Evolutionary conservation across 2,797 vertebrate species (phyloP).

Genomic region (Sitta carolinensis): DNA sequence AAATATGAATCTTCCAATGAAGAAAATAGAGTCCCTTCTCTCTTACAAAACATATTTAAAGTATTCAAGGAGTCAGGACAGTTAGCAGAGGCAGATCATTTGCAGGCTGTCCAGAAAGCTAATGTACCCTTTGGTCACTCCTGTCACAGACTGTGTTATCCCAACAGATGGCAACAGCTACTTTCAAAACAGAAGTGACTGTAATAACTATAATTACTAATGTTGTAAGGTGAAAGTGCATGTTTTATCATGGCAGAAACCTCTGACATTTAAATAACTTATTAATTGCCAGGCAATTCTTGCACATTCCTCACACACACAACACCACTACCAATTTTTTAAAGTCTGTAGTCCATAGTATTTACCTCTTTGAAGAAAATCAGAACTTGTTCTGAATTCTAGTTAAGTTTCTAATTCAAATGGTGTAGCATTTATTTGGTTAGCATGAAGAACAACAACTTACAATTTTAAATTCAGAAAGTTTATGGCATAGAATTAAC

Average conservation of each 20-base stretch:
- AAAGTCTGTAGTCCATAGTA: neutral
- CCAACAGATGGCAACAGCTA: slow-evolving; percentile 1
- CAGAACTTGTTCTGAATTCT: neutral
- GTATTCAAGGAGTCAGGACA: neutral
- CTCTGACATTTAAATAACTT: neutral
- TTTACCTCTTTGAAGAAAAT: neutral
- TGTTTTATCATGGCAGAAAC: neutral
- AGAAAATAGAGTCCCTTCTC: neutral
- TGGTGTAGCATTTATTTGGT: neutral
- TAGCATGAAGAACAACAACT: neutral
- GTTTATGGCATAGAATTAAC: neutral
- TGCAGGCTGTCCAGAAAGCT: neutral
- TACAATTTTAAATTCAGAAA: neutral
- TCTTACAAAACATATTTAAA: neutral
- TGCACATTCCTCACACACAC: neutral
- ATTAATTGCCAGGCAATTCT: neutral
- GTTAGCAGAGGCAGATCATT: neutral
- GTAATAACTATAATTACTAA: neutral
- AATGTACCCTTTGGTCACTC: neutral
- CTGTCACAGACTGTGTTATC: neutral
- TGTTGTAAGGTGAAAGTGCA: neutral
- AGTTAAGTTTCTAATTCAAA: neutral
- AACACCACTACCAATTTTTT: neutral
- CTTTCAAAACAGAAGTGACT: neutral
- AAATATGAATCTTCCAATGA: neutral